phyloP scores from a whole-genome alignment of 2,113 vertebrate genomes.

The Clinocottus analis region DNA sequence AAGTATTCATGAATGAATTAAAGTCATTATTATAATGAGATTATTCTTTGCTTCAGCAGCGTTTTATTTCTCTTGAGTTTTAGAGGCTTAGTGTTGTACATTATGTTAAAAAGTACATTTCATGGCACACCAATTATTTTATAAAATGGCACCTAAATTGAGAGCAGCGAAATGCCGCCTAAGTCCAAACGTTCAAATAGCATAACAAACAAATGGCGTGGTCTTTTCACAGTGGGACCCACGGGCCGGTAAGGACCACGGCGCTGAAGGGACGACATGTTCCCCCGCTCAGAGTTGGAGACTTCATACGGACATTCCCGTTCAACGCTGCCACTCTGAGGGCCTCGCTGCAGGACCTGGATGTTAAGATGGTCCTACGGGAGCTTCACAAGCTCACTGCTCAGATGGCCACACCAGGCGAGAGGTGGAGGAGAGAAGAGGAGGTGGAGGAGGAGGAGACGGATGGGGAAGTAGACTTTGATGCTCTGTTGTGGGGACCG shows the following conservation, averaged over 20 bases:
- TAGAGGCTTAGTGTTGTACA: neutral
- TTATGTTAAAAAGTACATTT: neutral
- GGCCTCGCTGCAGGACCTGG: conserved; percentile 75
- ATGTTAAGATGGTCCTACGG: conserved; percentile 78
- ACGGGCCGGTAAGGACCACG: conserved; percentile 1
- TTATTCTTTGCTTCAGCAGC: neutral
- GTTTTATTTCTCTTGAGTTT: neutral
- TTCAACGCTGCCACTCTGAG: conserved; percentile 83
- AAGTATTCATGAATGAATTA: neutral
- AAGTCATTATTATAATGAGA: neutral
- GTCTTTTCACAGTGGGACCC: conserved; percentile 39
- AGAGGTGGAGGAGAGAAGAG: conserved; percentile 22
- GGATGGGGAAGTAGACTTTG: conserved; percentile 50
- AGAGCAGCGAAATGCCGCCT: neutral
- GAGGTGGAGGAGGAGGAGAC: conserved; percentile 6
- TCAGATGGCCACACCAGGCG: conserved; percentile 45
- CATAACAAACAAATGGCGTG: neutral
- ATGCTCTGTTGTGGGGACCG: conserved; percentile 76
- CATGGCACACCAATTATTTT: neutral
- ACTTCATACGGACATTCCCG: conserved; percentile 87
- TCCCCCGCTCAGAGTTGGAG: conserved; percentile 77
- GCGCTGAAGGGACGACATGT: conserved; percentile 40
- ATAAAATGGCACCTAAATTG: neutral
- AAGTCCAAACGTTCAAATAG: neutral
- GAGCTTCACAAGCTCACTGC: conserved; percentile 81